phyloP scores from a whole-genome alignment of 2,888 invertebrate genomes.

The Teinopalpus imperialis region DNA sequence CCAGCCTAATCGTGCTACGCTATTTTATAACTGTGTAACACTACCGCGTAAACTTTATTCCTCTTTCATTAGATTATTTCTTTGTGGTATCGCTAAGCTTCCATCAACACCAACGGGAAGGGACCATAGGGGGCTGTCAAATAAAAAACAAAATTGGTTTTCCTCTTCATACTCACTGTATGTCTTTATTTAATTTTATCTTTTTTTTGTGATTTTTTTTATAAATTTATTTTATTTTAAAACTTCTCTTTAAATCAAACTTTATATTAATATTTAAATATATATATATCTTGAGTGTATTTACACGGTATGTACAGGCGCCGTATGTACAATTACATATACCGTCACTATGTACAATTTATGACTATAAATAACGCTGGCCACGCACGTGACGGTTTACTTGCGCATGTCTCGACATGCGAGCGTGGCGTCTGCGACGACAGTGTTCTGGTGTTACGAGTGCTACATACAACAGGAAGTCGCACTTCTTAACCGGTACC shows the following conservation, averaged over 20 bases:
- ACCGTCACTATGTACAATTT: slow-evolving; percentile 40
- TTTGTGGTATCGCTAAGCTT: too few relatives aligned
- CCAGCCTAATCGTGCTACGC: too few relatives aligned
- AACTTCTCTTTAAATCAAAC: slow-evolving; percentile 75
- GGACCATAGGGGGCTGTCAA: slow-evolving; percentile 32
- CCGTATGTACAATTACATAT: slow-evolving; percentile 56
- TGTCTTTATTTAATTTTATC: slow-evolving; percentile 71
- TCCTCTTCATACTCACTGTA: slow-evolving; percentile 78
- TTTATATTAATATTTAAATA: slow-evolving; percentile 74
- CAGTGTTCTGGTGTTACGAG: too few relatives aligned
- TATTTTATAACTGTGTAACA: too few relatives aligned
- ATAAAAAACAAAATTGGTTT: slow-evolving; percentile 68
- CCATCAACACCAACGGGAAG: too few relatives aligned
- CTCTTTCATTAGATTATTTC: too few relatives aligned
- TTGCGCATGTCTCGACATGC: too few relatives aligned
- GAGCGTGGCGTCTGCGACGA: too few relatives aligned
- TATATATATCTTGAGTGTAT: slow-evolving; percentile 73
- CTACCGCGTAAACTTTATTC: too few relatives aligned
- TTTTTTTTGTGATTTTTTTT: slow-evolving; percentile 70
- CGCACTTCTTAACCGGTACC: too few relatives aligned
- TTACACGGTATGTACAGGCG: slow-evolving; percentile 72
- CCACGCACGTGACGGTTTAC: too few relatives aligned
- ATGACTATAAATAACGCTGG: slow-evolving; percentile 24
- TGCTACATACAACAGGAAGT: too few relatives aligned
- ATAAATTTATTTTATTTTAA: slow-evolving; percentile 67